Percentiles rank a stretch among this genome's conserved stretches.
Conservation (phyloP, 2,113 vertebrate species). For the Pimephales promelas region DNA sequence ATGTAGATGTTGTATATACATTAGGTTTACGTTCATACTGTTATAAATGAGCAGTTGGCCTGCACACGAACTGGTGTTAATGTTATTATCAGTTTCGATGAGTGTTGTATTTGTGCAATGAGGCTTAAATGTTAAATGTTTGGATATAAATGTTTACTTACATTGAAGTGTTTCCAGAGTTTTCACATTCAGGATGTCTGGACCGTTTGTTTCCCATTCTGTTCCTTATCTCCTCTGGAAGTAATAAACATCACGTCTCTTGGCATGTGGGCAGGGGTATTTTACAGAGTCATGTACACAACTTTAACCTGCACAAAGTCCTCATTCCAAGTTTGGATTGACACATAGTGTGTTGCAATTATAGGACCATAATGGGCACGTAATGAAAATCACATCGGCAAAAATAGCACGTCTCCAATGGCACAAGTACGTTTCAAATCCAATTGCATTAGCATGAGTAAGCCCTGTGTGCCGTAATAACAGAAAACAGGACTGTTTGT, state of each 20-base stretch:
- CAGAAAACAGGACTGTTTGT: slow-evolving; percentile 9
- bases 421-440: slow-evolving; percentile 2
- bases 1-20: slow-evolving; percentile 2
- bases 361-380: background rate
- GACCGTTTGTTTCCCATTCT: background rate
- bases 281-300: background rate
- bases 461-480: background rate
- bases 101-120: background rate
- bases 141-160: background rate
- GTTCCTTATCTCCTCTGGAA: slow-evolving; percentile 3
- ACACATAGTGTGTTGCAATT: background rate
- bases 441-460: slow-evolving; percentile 12
- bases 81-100: background rate
- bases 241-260: slow-evolving; percentile 5
- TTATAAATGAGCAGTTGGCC: background rate
- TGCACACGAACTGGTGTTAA: background rate
- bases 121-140: background rate
- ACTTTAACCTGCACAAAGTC: background rate
- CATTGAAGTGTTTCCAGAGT: slow-evolving; percentile 5
- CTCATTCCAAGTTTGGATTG: background rate
- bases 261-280: background rate
- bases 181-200: background rate
- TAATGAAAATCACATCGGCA: slow-evolving; percentile 7
- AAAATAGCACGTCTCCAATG: slow-evolving; percentile 24
- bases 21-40: background rate